A percentile compares a stretch with the other conserved stretches of the same genome.
phyloP scores from a whole-genome alignment of 2,888 invertebrate genomes.

The Aphodius sticticus region DNA sequence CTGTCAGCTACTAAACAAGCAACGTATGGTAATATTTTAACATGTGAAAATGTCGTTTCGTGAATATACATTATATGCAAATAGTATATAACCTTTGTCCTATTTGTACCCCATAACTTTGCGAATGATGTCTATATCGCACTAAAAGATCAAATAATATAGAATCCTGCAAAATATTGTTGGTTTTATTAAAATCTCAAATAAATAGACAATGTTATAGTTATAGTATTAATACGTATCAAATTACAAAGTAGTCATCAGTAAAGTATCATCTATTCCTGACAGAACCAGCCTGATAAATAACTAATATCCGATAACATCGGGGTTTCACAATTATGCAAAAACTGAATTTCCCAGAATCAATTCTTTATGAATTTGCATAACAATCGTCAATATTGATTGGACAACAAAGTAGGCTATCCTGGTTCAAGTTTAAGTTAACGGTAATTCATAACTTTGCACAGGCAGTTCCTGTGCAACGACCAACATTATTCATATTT shows the following conservation, averaged over 20 bases:
- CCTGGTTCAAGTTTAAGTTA: neutral
- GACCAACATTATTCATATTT: neutral
- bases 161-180: neutral
- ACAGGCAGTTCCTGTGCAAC: neutral
- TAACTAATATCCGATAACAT: neutral
- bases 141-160: neutral
- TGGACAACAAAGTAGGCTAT: neutral
- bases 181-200: too few species aligned
- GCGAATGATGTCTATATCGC: neutral
- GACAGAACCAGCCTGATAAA: neutral
- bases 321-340: neutral
- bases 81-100: neutral
- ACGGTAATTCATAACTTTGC: neutral
- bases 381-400: neutral
- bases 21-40: neutral
- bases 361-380: neutral
- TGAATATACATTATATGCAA: slow-evolving; percentile 4
- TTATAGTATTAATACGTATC: neutral
- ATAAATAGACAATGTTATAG: neutral
- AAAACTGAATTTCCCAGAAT: neutral
- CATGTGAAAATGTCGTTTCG: neutral
- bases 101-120: neutral
- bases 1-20: too few species aligned
- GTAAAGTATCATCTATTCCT: neutral
- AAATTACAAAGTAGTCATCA: neutral